Percentiles rank a stretch among this genome's conserved stretches.
These are phyloP conservation scores for Theristicus caerulescens DNA, from an alignment of 2,113 vertebrate genomes.

Conservation along the genomic window DNA sequence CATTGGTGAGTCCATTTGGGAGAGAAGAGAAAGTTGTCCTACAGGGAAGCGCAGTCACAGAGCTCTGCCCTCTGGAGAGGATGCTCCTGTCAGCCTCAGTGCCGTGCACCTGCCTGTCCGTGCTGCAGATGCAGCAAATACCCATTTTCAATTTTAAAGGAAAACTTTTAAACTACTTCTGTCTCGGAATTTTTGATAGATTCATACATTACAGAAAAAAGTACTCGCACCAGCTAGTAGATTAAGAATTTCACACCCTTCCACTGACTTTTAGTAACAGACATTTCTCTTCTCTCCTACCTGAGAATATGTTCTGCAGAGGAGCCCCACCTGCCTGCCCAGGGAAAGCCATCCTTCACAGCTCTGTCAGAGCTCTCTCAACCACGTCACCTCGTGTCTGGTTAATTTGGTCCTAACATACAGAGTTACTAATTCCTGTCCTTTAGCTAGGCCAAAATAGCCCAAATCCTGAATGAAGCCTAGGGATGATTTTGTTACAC, in stretches of 20 bases:
- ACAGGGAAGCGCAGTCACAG: not conserved
- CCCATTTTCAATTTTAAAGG: not conserved
- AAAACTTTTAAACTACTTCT: not conserved
- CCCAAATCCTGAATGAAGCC: not conserved
- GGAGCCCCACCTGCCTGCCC: not conserved
- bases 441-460: not conserved
- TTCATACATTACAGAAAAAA: not conserved
- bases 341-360: not conserved
- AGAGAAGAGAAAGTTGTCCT: not conserved
- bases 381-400: rapidly evolving
- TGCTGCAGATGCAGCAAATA: not conserved
- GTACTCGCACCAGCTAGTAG: not conserved
- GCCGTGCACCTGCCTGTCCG: no score
- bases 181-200: not conserved
- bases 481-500: rapidly evolving
- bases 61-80: not conserved
- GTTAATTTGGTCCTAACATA: not conserved
- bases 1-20: not conserved
- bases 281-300: not conserved
- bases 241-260: not conserved
- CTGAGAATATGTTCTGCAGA: not conserved
- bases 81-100: not conserved
- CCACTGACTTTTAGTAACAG: not conserved
- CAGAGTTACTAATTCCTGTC: not conserved
- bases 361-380: not conserved